Conservation (phyloP, 1,140 invertebrate species). For the Dysdera silvatica region DNA sequence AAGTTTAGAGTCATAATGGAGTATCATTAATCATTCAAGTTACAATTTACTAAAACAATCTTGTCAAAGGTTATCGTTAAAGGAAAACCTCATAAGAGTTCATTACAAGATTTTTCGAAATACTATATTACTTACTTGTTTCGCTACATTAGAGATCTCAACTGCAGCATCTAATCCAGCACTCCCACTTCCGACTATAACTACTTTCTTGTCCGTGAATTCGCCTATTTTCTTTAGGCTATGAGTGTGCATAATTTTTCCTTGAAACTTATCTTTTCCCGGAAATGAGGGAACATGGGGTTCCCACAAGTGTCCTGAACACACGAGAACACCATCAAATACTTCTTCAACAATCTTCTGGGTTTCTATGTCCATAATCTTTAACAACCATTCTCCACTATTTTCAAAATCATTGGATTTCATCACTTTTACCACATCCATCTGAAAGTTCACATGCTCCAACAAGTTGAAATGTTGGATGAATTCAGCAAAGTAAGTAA, state of each 20-base stretch:
- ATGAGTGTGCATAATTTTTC: constrained; percentile 46
- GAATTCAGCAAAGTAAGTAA: constrained; percentile 41
- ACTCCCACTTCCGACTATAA: constrained; percentile 10
- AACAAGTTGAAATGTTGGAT: constrained; percentile 40
- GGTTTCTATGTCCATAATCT: constrained; percentile 24
- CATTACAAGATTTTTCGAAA: neutral
- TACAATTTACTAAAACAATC: neutral
- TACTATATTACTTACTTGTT: constrained; percentile 13
- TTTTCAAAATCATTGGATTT: constrained; percentile 37
- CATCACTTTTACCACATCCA: constrained; percentile 38
- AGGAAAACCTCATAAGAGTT: neutral
- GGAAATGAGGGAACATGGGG: constrained; percentile 37
- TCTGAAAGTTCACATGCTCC: constrained; percentile 40
- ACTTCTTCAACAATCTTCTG: constrained; percentile 34
- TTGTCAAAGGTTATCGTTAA: neutral
- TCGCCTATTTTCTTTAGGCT: neutral
- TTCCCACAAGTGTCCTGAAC: constrained; percentile 36
- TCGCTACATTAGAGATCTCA: constrained; percentile 7
- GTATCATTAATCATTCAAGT: neutral
- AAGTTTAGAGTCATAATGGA: neutral
- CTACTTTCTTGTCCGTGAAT: neutral
- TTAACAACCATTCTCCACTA: constrained; percentile 44
- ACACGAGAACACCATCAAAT: constrained; percentile 40
- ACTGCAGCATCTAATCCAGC: constrained; percentile 19
- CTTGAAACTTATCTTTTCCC: constrained; percentile 42